Base-by-base conservation (phyloP, 2,113 vertebrate genomes). In the Globicephala melas region DNA sequence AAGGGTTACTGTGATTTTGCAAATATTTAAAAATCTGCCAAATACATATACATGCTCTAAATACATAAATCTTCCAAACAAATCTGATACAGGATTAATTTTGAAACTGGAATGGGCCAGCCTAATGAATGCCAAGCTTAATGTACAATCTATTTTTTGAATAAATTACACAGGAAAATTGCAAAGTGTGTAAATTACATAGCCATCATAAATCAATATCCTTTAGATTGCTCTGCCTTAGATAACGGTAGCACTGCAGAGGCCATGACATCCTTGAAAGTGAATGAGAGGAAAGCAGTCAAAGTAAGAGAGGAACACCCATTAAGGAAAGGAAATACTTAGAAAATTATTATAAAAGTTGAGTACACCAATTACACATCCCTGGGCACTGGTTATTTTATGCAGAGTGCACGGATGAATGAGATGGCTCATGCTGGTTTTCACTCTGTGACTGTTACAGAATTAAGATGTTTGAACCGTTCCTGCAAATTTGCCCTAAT, bases 131-230 rank as follows among this genome's bases (percentile, higher is more conserved):
- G 84, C 88, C 76, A 95, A 71, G 28, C 36, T 74, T 97, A 94
- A 92, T 96, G 89, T 96, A 92, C 89, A 96, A 73, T 97, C 97
- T 94, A 70, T 74, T 94, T 94, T 97, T 92, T 91, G n/a, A 97
- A 94, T 97, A 97, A 97, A 92, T 97, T 77, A 95, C 77, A 65
- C 8, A 17, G 44, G 90, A 97, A 94, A 97, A 97, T 97, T 97
- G 95, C 96, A 93, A 89, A 76, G 71, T 95, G 50, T 97, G 15
- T 97, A 94, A 98, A 97, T 97, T 98, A 95, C 87, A 96, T 62
- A 91, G 84, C 76, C 44, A 36, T 96, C 88, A 95, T 97, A 96
- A 95, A 97, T 98, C 96, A 96, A 81, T 95, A 94, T 82, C 13
- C 36, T 86, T 97, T 81, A 73, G 79, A 82, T 97, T 86, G 62